A percentile compares a stretch with the other conserved stretches of the same genome.
phyloP scores from a whole-genome alignment of 2,797 vertebrate species.

The Holocentrus rufus region DNA sequence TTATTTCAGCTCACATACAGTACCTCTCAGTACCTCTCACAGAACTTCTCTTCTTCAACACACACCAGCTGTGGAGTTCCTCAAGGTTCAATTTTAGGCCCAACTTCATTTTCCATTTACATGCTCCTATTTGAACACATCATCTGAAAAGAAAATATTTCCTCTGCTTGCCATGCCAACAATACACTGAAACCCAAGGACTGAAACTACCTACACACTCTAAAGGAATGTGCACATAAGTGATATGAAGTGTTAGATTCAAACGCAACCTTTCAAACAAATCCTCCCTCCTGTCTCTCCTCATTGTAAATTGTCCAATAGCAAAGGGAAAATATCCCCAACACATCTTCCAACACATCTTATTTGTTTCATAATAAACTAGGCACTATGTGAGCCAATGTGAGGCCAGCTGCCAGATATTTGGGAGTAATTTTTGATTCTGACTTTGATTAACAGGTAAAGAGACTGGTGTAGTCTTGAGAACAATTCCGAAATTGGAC shows the following conservation, averaged over 20 bases:
- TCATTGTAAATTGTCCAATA: neutral
- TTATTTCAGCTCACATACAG: neutral
- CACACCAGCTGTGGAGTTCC: constrained; percentile 17
- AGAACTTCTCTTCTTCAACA: neutral
- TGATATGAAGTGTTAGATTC: neutral
- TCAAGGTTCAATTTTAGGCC: constrained; percentile 24
- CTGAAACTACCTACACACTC: neutral
- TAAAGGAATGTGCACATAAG: no score
- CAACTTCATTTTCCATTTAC: constrained; percentile 30
- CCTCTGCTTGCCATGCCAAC: neutral
- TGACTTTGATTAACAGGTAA: no score
- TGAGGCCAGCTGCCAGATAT: no score
- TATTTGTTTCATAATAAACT: no score
- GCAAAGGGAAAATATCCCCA: no score
- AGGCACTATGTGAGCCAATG: no score
- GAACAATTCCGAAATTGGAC: no score
- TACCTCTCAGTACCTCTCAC: constrained; percentile 27
- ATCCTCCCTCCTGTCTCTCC: neutral
- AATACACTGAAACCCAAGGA: neutral
- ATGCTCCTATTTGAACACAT: constrained; percentile 19
- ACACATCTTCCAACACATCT: no score
- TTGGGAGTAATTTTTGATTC: no score
- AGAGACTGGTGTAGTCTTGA: no score
- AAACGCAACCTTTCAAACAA: neutral
- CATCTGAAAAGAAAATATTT: constrained; percentile 29